Percentiles rank a stretch among this genome's conserved stretches.
Conservation (phyloP, 2,797 vertebrate genomes). For the Carcharodon carcharias region DNA sequence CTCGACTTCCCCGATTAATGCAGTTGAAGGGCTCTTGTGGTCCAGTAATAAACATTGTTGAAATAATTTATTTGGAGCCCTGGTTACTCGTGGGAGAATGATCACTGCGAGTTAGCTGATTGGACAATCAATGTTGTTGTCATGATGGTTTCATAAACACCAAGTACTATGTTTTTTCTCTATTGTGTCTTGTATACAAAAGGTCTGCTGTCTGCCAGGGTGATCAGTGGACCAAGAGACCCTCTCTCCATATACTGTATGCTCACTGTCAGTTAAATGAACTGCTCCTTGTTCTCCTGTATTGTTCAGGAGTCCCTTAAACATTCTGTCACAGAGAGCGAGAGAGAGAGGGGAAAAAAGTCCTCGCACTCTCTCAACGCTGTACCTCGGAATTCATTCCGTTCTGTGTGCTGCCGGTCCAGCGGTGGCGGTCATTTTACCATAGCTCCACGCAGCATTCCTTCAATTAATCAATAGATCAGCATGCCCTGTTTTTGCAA, state of each 20-base stretch:
- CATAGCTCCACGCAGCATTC: neutral
- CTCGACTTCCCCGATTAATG: slow-evolving; percentile 98
- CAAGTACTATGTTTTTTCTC: slow-evolving; percentile 40
- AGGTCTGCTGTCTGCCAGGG: slow-evolving; percentile 58
- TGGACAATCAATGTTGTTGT: slow-evolving; percentile 38
- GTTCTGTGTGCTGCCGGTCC: neutral
- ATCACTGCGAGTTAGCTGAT: slow-evolving; percentile 59
- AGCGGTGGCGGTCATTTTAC: neutral
- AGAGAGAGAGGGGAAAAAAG: slow-evolving; percentile 5
- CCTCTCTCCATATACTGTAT: slow-evolving; percentile 70
- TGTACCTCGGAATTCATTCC: slow-evolving; percentile 21
- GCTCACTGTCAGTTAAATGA: slow-evolving; percentile 75
- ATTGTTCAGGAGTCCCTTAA: slow-evolving; percentile 72
- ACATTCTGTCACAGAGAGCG: slow-evolving; percentile 61
- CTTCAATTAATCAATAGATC: neutral
- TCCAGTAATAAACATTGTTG: slow-evolving; percentile 93
- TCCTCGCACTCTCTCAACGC: slow-evolving; percentile 6
- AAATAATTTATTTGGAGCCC: slow-evolving; percentile 87
- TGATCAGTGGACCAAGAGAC: slow-evolving; percentile 66
- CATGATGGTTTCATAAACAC: slow-evolving; percentile 36
- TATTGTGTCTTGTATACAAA: slow-evolving; percentile 65
- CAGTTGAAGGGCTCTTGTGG: slow-evolving; percentile 84
- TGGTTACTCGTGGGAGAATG: slow-evolving; percentile 74
- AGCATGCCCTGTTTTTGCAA: neutral
- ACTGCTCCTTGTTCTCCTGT: slow-evolving; percentile 68